Conservation (phyloP, 2,888 invertebrate genomes). For the Parnassius glacialis region DNA sequence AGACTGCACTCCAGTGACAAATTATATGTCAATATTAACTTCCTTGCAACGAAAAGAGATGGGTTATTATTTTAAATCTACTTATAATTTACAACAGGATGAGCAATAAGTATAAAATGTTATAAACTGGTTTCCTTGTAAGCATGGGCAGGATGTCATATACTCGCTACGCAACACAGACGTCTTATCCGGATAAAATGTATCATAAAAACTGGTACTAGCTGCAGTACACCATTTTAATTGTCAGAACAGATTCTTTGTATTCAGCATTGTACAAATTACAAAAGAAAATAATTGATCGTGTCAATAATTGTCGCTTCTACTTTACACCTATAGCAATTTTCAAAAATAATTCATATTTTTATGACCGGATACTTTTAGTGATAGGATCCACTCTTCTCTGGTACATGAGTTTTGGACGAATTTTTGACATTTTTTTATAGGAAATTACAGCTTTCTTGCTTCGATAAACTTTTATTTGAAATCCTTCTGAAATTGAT, state of each 20-base stretch:
- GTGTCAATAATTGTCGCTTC: neutral
- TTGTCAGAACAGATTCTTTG: neutral
- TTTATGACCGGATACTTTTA: neutral
- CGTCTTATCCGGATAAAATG: conserved; percentile 28
- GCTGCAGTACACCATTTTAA: conserved; percentile 6
- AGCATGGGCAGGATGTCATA: conserved; percentile 24
- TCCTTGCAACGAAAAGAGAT: too few species aligned
- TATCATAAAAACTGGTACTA: conserved; percentile 15
- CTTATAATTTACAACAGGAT: conserved; percentile 19
- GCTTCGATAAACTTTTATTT: too few species aligned
- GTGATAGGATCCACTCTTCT: too few species aligned
- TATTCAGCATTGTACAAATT: neutral
- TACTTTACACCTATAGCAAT: neutral
- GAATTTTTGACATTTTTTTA: too few species aligned
- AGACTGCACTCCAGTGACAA: too few species aligned
- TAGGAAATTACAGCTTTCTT: too few species aligned
- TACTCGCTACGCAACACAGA: conserved; percentile 14
- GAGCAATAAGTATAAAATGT: conserved; percentile 8
- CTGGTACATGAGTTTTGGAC: too few species aligned
- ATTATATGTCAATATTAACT: too few species aligned
- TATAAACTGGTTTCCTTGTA: conserved; percentile 27
- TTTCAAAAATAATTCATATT: neutral
- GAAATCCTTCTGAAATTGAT: too few species aligned
- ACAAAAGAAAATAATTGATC: neutral
- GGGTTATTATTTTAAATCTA: too few species aligned